A percentile compares a stretch with the other conserved stretches of the same genome.
Evolutionary conservation across 2,888 invertebrate species (phyloP).

Genomic region (Dysmachus trigonus): DNA sequence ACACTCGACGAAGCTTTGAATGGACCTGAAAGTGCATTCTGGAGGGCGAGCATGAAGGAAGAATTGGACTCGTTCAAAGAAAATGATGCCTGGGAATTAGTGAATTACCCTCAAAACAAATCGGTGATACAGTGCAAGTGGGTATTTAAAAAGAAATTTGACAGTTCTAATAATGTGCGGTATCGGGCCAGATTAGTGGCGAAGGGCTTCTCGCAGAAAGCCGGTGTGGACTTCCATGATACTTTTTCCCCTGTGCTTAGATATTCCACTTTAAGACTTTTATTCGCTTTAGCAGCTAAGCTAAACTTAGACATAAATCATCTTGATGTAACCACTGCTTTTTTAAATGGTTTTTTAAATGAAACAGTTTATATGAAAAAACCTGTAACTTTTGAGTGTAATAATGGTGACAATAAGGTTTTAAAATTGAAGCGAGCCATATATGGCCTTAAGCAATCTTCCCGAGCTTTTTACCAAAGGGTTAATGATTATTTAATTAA

Average conservation of each 20-base stretch:
- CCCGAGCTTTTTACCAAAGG: constrained; percentile 29
- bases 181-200: constrained; percentile 27
- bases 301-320: constrained; percentile 33
- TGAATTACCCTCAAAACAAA: neutral
- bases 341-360: constrained; percentile 42
- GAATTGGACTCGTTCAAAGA: neutral
- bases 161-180: neutral
- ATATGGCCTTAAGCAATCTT: constrained; percentile 44
- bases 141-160: neutral
- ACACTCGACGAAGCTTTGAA: neutral
- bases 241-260: constrained; percentile 39
- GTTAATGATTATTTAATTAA: neutral
- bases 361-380: constrained; percentile 33
- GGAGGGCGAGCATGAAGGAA: constrained; percentile 27
- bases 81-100: constrained; percentile 33
- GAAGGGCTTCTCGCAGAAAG: constrained; percentile 30
- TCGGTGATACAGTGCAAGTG: neutral
- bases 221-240: constrained; percentile 35
- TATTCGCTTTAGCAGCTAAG: constrained; percentile 39
- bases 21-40: neutral
- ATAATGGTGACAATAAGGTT: neutral
- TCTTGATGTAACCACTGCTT: constrained; percentile 36
- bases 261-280: constrained; percentile 34
- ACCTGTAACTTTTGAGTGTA: constrained; percentile 22
- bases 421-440: constrained; percentile 28